These are phyloP conservation scores for Ceuthmochares aereus DNA, from an alignment of 2,113 vertebrate species.

Conservation along the genomic window DNA sequence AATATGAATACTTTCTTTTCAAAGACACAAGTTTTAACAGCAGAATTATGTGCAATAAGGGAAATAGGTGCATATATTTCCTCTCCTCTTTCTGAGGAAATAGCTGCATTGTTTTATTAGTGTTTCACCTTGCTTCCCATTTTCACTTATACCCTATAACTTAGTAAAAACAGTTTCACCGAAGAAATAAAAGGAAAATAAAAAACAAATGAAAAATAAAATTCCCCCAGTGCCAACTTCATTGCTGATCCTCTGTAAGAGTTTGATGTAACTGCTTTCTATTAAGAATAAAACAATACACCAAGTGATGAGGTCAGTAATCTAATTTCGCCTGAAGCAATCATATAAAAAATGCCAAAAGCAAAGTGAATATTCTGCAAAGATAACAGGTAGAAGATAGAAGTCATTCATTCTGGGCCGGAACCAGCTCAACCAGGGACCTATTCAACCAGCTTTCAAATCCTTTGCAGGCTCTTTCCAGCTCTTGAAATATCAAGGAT, in stretches of 20 bases:
- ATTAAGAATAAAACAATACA: constrained; percentile 13
- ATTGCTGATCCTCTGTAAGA: not conserved
- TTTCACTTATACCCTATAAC: not conserved
- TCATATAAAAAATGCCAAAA: constrained; percentile 33
- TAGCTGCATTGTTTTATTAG: not conserved
- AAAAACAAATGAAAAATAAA: not conserved
- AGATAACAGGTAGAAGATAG: not conserved
- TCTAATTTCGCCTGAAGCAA: constrained; percentile 37
- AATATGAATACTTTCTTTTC: not conserved
- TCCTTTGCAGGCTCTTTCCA: not conserved
- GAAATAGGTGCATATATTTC: not conserved
- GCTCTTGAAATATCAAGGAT: not conserved
- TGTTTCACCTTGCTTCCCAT: not conserved
- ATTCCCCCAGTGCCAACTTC: not conserved
- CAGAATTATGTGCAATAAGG: not conserved
- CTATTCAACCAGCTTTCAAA: not conserved
- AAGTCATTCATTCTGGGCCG: not conserved
- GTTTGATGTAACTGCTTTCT: not conserved
- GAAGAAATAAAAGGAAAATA: constrained; percentile 13
- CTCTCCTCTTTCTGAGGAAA: not conserved
- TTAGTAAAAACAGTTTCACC: not conserved
- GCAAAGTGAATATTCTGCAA: constrained; percentile 33
- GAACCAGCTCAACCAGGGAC: not conserved
- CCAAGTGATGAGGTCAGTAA: constrained; percentile 34
- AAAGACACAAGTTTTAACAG: not conserved